phyloP scores from a whole-genome alignment of 2,888 invertebrate genomes.

The Conistra vaccinii region DNA sequence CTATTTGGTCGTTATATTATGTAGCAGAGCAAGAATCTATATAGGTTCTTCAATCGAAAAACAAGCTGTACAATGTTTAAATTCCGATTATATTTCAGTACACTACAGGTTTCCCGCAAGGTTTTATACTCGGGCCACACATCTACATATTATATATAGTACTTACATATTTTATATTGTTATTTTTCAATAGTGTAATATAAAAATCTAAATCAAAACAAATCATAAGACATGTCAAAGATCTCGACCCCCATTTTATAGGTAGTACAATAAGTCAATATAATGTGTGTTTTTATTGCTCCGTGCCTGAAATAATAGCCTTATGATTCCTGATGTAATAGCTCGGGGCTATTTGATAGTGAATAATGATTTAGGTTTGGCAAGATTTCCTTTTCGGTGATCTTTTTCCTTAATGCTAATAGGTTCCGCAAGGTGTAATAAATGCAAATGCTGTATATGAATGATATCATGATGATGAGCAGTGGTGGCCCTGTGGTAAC shows the following conservation, averaged over 20 bases:
- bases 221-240: constrained; percentile 45
- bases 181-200: not conserved
- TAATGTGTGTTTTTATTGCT: constrained; percentile 63
- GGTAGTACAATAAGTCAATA: constrained; percentile 60
- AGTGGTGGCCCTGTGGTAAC: too few relatives aligned
- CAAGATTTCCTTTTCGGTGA: not conserved
- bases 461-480: not conserved
- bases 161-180: not conserved
- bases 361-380: constrained; percentile 20
- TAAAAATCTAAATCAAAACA: not conserved
- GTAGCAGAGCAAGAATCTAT: not conserved
- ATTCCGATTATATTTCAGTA: not conserved
- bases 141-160: not conserved
- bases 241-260: constrained; percentile 57
- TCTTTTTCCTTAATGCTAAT: not conserved
- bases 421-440: not conserved
- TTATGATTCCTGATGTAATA: constrained; percentile 37
- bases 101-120: not conserved
- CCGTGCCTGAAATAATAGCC: constrained; percentile 52
- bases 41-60: not conserved
- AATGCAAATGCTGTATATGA: not conserved
- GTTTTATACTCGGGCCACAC: not conserved
- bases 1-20: not conserved
- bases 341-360: constrained; percentile 35
- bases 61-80: not conserved